Conservation (phyloP, 2,888 invertebrate species). For the Brachycybe producta region DNA sequence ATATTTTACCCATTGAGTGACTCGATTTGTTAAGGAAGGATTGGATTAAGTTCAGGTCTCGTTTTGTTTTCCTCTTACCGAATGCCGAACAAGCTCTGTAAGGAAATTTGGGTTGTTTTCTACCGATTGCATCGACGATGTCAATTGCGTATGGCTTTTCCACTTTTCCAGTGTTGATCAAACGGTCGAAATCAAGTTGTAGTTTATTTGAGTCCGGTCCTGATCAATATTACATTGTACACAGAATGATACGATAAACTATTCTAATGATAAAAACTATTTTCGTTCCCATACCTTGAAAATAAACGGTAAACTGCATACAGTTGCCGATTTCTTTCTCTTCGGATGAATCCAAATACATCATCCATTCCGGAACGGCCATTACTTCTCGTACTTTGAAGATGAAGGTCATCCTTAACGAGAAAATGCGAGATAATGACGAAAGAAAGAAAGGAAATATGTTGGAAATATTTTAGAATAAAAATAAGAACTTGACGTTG, state of each 20-base stretch:
- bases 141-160: not conserved
- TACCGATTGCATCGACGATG: not conserved
- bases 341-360: slow-evolving; percentile 66
- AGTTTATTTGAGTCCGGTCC: slow-evolving; percentile 63
- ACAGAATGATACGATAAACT: not conserved
- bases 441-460: slow-evolving; percentile 32
- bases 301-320: slow-evolving; percentile 72
- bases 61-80: too few relatives aligned
- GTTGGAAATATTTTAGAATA: not conserved
- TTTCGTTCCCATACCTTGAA: slow-evolving; percentile 45
- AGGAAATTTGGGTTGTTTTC: not conserved
- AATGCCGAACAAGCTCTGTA: slow-evolving; percentile 1
- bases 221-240: slow-evolving; percentile 23
- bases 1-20: too few relatives aligned
- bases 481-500: not conserved
- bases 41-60: too few relatives aligned
- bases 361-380: slow-evolving; percentile 82
- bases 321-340: slow-evolving; percentile 65
- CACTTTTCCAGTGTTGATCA: slow-evolving; percentile 51
- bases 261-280: too few relatives aligned
- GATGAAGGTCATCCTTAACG: slow-evolving; percentile 49
- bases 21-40: too few relatives aligned
- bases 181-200: slow-evolving; percentile 63
- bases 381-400: slow-evolving; percentile 63
- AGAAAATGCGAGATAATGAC: slow-evolving; percentile 37